These are phyloP conservation scores for Aulostomus chinensis DNA, from an alignment of 2,797 vertebrate genomes.

Conservation along the genomic window DNA sequence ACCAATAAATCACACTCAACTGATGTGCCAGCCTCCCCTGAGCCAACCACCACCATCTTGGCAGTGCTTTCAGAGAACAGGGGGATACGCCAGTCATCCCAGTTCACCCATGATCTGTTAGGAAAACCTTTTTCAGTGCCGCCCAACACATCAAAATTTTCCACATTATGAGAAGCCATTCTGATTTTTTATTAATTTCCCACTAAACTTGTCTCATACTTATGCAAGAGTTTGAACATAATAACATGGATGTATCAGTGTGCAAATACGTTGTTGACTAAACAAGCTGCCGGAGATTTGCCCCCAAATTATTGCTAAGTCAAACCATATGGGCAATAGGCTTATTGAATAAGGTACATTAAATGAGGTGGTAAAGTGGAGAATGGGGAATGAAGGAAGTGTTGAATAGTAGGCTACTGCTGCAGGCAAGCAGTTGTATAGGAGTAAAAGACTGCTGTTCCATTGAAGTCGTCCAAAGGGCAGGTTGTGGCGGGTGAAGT, in stretches of 20 bases:
- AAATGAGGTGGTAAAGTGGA: constrained; percentile 22
- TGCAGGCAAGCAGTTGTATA: constrained; percentile 4
- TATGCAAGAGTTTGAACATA: neutral
- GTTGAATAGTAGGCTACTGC: neutral
- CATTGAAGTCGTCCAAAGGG: constrained; percentile 52
- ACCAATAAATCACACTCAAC: constrained; percentile 26
- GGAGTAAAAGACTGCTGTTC: constrained; percentile 8
- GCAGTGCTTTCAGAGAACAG: constrained; percentile 15
- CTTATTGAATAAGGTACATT: constrained; percentile 29
- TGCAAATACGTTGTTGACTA: no score
- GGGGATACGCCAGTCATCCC: constrained; percentile 1
- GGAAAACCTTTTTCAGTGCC: neutral
- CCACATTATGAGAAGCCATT: neutral
- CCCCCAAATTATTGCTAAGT: no score
- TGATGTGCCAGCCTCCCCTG: constrained; percentile 13
- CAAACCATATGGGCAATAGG: neutral
- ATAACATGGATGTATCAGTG: neutral
- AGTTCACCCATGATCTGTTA: neutral
- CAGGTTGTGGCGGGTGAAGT: constrained; percentile 72
- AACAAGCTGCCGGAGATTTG: no score
- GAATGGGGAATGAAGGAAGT: neutral
- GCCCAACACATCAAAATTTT: neutral
- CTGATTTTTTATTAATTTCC: no score
- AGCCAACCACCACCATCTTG: constrained; percentile 20
- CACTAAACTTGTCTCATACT: no score